Evolutionary conservation across 64 coral and sea anemone genomes (phyloP).

Genomic region (Pocillopora damicornis): DNA sequence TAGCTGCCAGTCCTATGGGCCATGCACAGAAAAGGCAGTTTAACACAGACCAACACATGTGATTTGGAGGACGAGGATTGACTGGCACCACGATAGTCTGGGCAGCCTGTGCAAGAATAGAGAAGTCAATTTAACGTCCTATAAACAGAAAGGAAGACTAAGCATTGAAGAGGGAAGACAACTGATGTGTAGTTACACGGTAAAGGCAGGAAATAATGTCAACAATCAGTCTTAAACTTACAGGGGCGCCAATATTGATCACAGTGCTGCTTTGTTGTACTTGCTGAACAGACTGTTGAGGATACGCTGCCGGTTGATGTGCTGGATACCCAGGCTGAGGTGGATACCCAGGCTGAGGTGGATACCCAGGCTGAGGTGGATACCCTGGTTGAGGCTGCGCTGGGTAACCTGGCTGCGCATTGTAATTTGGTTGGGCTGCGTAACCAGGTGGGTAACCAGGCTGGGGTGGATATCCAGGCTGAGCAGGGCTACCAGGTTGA

Average conservation of each 20-base stretch:
- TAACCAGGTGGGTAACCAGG: background rate
- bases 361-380: no score
- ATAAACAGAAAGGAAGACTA: no score
- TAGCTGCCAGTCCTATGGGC: slow-evolving; percentile 29
- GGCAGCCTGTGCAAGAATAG: background rate
- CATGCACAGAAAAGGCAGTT: slow-evolving; percentile 34
- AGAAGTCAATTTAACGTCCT: no score
- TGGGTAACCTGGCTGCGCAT: background rate
- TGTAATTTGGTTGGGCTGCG: background rate
- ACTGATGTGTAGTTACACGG: no score
- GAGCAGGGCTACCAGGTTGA: background rate
- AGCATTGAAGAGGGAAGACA: no score
- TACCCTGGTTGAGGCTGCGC: background rate
- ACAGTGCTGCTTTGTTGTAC: background rate
- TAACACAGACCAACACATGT: slow-evolving; percentile 6
- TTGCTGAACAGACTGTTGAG: background rate
- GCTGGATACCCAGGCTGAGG: background rate
- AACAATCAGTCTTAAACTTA: background rate
- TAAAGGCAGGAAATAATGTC: no score
- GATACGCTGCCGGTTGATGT: background rate
- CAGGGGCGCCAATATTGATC: background rate
- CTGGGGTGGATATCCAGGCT: background rate
- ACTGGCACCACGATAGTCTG: background rate
- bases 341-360: background rate
- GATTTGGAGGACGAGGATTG: background rate